Conservation (phyloP, 2,888 invertebrate species). For the Lampropteryx suffumata region DNA sequence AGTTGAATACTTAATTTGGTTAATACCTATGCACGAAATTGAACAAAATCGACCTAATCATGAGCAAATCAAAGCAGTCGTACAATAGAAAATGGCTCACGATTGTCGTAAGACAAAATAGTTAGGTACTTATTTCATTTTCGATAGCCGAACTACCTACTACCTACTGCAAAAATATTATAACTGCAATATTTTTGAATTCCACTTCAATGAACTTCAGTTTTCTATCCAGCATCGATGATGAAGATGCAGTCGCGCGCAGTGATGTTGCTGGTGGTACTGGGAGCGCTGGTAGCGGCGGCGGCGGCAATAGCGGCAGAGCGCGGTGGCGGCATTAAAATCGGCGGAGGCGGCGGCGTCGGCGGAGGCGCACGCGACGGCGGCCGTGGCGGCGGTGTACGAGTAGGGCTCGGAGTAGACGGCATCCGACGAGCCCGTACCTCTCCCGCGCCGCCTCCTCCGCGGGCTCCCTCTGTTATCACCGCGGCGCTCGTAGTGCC, state of each 20-base stretch:
- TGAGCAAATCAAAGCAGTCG: too few relatives aligned
- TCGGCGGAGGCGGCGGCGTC: slow-evolving; percentile 56
- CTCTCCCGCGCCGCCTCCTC: slow-evolving; percentile 71
- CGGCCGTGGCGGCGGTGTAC: slow-evolving; percentile 67
- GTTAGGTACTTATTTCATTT: too few relatives aligned
- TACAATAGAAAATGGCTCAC: too few relatives aligned
- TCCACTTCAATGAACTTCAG: not conserved
- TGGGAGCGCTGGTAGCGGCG: slow-evolving; percentile 64
- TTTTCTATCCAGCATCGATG: slow-evolving; percentile 58
- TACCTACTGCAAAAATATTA: too few relatives aligned
- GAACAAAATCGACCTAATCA: too few relatives aligned
- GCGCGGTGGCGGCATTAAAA: slow-evolving; percentile 61
- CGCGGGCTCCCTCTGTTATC: slow-evolving; percentile 77
- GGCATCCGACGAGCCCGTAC: slow-evolving; percentile 68
- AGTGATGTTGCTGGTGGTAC: slow-evolving; percentile 70
- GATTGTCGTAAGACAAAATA: too few relatives aligned
- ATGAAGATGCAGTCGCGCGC: slow-evolving; percentile 75
- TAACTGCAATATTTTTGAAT: too few relatives aligned
- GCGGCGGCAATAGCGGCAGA: slow-evolving; percentile 58
- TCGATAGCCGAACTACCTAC: too few relatives aligned
- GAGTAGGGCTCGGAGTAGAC: slow-evolving; percentile 64
- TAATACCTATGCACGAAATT: too few relatives aligned
- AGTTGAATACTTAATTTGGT: too few relatives aligned
- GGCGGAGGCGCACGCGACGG: slow-evolving; percentile 61
- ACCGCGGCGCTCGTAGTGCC: slow-evolving; percentile 90